Percentiles rank a stretch among this genome's conserved stretches.
phyloP scores from a whole-genome alignment of 2,797 vertebrate genomes.

The Eulemur rubriventer region DNA sequence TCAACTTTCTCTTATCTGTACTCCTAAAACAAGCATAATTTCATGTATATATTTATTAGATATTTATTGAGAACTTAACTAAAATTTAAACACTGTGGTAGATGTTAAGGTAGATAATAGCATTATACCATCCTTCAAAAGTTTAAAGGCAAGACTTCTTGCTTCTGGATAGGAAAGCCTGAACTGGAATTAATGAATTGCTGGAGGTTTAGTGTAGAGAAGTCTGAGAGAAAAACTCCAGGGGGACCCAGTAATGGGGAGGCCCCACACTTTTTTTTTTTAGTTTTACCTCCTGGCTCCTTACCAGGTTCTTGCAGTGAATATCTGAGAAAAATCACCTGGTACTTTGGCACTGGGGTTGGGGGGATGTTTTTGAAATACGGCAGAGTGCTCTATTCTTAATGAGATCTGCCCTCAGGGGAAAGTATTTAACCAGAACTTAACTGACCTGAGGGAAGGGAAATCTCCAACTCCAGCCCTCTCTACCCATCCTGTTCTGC shows the following conservation, averaged over 20 bases:
- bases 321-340: not conserved
- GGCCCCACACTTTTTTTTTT: not conserved
- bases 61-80: not conserved
- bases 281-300: not conserved
- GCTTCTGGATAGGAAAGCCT: not conserved
- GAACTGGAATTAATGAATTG: not conserved
- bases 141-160: not conserved
- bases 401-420: not conserved
- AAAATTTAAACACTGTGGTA: not conserved
- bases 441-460: not conserved
- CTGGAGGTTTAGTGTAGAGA: not conserved
- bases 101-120: not conserved
- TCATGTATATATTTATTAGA: not conserved
- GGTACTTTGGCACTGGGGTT: too few relatives aligned
- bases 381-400: not conserved
- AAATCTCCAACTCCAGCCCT: not conserved
- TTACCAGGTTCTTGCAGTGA: not conserved
- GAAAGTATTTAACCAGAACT: not conserved
- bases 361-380: not conserved
- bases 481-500: not conserved
- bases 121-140: not conserved
- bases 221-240: not conserved
- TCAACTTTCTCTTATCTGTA: not conserved
- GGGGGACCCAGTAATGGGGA: not conserved
- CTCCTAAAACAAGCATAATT: not conserved